Base-by-base conservation (phyloP, 2,797 vertebrate species). In the Allobates femoralis region DNA sequence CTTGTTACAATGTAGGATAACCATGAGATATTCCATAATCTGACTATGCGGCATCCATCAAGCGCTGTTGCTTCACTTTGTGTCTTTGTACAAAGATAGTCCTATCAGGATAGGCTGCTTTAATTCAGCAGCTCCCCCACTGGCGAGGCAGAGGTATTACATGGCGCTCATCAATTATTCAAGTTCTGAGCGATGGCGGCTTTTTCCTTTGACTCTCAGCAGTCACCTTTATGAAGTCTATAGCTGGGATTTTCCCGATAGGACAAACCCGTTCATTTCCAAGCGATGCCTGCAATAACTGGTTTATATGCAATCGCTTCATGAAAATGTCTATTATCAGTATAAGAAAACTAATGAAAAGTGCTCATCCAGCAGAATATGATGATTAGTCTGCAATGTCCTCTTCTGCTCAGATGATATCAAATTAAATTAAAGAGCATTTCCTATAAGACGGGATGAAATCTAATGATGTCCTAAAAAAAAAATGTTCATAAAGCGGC, bases 401-500 rank as follows among this genome's bases (percentile, higher is more conserved):
- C 83, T 84, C 64, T 77, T 66, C 77, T 84, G 56, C 83, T 84
- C 46, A 66, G 76, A 77, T 76, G 56, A 84, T 84, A 64, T 77
- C 41, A 51, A 64, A 76, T 84, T 66, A 50, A 84, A 84, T 84
- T 46, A 51, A 62, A 62, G 67, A 84, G 76, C 56, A 84, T 84
- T 81, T 81, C n/a, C 71, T 62, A 74, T 62, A 50, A 74, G 26
- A 86, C 30, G 28, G 7, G 32, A 73, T 80, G 60, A 74, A 80
- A 86, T 53, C 37, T 50, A 86, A 81, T 75, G 53, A 86, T 81
- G 67, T 69, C 79, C 5, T 73, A 23, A 76, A 86, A 58, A 85
- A 73, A 19, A 53, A 62, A 86, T 41, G 37, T 55, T 50, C 55
- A 34, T 34, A 30, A 56, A 66, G 14, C 37, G 66, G 26, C 26